phyloP scores from a whole-genome alignment of 2,797 vertebrate species.

The Sphenopsis melanotis region DNA sequence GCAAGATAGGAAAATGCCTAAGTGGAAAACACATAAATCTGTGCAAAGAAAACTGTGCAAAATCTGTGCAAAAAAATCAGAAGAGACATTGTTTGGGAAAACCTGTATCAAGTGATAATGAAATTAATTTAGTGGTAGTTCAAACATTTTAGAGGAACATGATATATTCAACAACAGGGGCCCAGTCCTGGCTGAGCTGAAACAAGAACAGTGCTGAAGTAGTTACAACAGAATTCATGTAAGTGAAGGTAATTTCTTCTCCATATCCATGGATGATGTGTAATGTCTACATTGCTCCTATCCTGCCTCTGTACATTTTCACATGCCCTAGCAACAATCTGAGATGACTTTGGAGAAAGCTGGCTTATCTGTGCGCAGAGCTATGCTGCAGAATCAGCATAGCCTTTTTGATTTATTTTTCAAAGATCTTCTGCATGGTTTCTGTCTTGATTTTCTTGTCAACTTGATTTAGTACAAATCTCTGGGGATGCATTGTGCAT shows the following conservation, averaged over 20 bases:
- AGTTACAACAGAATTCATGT: not conserved
- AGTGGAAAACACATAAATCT: not conserved
- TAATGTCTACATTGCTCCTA: not conserved
- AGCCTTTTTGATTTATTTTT: conserved; percentile 16
- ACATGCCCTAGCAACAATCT: not conserved
- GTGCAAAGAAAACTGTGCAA: not conserved
- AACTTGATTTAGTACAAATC: conserved; percentile 35
- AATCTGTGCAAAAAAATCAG: not conserved
- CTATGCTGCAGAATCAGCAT: not conserved
- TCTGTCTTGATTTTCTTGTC: conserved; percentile 47
- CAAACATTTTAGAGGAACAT: not conserved
- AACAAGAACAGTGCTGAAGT: not conserved
- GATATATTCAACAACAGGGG: not conserved
- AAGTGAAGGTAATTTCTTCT: not conserved
- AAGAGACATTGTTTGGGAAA: not conserved
- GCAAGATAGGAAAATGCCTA: not conserved
- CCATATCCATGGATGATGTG: not conserved
- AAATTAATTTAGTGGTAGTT: not conserved
- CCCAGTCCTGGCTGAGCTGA: not conserved
- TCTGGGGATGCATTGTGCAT: not conserved
- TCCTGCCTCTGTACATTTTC: not conserved
- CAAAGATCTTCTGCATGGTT: conserved; percentile 8
- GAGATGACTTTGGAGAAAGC: not conserved
- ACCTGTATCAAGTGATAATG: not conserved
- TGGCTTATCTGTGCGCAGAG: not conserved